These are phyloP conservation scores for Eurystomus glaucurus DNA, from an alignment of 2,797 vertebrate species.

Conservation along the genomic window DNA sequence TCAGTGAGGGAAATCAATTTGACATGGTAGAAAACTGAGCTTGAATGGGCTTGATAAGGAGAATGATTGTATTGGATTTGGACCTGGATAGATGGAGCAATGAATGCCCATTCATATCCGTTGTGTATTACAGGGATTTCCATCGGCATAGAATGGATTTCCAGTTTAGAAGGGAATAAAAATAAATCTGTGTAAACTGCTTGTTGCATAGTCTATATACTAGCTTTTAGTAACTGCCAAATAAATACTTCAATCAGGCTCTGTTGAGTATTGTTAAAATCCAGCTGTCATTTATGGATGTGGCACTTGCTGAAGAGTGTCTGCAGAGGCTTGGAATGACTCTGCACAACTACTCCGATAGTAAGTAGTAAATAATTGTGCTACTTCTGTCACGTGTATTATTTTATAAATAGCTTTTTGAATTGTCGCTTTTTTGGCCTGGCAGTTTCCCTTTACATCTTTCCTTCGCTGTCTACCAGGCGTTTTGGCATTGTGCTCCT, in stretches of 20 bases:
- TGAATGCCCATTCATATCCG: neutral
- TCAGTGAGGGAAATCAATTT: neutral
- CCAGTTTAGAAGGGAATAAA: neutral
- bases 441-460: neutral
- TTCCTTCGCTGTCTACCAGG: neutral
- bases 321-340: neutral
- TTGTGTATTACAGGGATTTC: neutral
- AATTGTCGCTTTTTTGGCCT: neutral
- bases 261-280: neutral
- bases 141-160: neutral
- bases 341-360: neutral
- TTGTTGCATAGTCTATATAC: neutral
- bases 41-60: neutral
- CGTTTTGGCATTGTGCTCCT: neutral
- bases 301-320: neutral
- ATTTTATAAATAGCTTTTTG: neutral
- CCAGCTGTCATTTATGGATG: neutral
- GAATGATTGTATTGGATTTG: neutral
- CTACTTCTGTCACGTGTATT: neutral
- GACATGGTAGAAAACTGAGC: neutral
- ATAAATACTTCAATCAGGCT: neutral
- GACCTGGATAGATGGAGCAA: neutral
- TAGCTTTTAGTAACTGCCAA: neutral
- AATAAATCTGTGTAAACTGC: neutral
- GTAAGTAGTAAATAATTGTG: conserved; percentile 19